Percentiles rank a stretch among this genome's conserved stretches.
Evolutionary conservation across 2,888 invertebrate species (phyloP).

Genomic region (Mylabris sibirica): DNA sequence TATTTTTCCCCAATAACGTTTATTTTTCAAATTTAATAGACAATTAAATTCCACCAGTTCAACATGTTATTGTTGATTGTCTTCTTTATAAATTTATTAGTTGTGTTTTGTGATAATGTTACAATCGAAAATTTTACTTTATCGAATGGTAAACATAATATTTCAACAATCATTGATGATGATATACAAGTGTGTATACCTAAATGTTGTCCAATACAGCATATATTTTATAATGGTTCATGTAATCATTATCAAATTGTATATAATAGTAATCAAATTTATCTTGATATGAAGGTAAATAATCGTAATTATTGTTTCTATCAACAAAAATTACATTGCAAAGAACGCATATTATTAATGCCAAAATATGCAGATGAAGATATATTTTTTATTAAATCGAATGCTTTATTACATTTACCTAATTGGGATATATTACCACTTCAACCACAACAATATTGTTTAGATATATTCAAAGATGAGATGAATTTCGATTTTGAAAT

Average conservation of each 20-base stretch:
- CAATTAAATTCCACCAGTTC: background rate
- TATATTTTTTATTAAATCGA: constrained; percentile 34
- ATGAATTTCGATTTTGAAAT: constrained; percentile 1
- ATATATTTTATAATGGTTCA: background rate
- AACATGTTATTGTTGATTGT: background rate
- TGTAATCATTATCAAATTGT: constrained; percentile 9
- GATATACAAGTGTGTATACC: background rate
- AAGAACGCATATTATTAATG: constrained; percentile 17
- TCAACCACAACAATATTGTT: constrained; percentile 34
- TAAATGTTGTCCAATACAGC: constrained; percentile 16
- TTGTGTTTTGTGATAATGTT: background rate
- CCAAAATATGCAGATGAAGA: constrained; percentile 22
- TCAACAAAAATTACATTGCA: constrained; percentile 13
- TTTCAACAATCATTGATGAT: background rate
- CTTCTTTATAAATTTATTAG: background rate
- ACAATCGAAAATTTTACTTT: background rate
- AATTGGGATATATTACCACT: constrained; percentile 20
- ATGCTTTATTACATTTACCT: constrained; percentile 37
- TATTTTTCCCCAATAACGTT: background rate
- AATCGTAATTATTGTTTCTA: constrained; percentile 6
- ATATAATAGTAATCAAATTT: background rate
- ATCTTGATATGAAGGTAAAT: background rate
- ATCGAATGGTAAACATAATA: background rate
- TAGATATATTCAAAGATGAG: constrained; percentile 31
- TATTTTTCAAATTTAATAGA: background rate